phyloP scores from a whole-genome alignment of 2,113 vertebrate species.

The Anhinga rufa region DNA sequence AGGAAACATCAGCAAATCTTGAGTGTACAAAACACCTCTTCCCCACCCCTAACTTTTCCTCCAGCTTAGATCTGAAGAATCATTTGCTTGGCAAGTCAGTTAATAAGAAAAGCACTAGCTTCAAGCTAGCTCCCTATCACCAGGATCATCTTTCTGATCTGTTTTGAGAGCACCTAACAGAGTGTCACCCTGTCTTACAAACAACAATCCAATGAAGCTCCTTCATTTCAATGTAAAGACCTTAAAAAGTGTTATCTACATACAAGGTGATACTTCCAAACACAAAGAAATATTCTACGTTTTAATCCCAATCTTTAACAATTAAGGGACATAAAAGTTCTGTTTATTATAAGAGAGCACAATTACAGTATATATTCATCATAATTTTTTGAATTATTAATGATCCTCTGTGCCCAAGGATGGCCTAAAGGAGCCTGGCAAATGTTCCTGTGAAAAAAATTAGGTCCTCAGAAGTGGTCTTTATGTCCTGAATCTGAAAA shows the following conservation, averaged over 20 bases:
- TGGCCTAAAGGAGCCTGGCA: not conserved
- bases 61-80: not conserved
- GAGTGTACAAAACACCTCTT: not conserved
- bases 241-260: not conserved
- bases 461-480: not conserved
- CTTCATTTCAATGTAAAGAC: not conserved
- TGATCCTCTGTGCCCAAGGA: not conserved
- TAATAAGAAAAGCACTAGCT: not conserved
- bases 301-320: not conserved
- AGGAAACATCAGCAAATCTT: not conserved
- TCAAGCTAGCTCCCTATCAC: not conserved
- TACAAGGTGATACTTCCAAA: not conserved
- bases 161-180: not conserved
- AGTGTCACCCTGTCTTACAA: not conserved
- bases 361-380: not conserved
- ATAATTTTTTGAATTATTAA: not conserved
- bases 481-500: not conserved
- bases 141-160: not conserved
- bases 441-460: not conserved
- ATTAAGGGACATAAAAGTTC: not conserved
- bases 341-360: not conserved
- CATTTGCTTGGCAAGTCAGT: not conserved
- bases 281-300: not conserved
- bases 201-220: not conserved
- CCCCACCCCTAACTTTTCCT: not conserved